phyloP scores from a whole-genome alignment of 2,888 invertebrate genomes.

The Nudaria mundana region DNA sequence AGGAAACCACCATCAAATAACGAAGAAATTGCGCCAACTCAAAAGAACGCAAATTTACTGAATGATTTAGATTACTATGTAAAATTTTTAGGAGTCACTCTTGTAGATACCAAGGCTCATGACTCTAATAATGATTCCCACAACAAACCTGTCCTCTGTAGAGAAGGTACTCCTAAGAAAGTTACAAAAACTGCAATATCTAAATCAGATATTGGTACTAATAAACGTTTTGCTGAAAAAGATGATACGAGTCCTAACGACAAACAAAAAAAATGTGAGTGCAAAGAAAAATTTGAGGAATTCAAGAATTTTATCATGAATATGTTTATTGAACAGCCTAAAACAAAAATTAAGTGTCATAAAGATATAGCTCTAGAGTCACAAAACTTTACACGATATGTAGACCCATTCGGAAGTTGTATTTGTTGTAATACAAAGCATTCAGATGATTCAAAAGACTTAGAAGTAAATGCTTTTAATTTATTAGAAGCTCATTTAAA shows the following conservation, averaged over 20 bases:
- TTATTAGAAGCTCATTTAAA: conserved; percentile 62
- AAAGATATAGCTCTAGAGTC: conserved; percentile 35
- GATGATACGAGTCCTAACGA: conserved; percentile 1
- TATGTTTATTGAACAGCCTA: conserved; percentile 21
- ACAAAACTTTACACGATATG: conserved; percentile 26
- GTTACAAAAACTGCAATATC: conserved; percentile 2
- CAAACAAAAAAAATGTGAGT: conserved; percentile 20
- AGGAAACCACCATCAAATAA: conserved; percentile 2
- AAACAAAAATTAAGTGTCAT: conserved; percentile 2
- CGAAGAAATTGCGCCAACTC: neutral
- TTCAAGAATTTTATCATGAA: conserved; percentile 26
- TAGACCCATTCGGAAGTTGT: conserved; percentile 36
- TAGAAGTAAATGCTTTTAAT: conserved; percentile 65
- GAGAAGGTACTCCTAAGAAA: neutral
- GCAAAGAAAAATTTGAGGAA: conserved; percentile 29
- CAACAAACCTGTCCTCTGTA: neutral
- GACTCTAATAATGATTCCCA: conserved; percentile 6
- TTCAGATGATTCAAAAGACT: conserved; percentile 45
- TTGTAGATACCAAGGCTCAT: conserved; percentile 37
- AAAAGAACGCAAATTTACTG: conserved; percentile 5
- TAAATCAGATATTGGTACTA: conserved; percentile 4
- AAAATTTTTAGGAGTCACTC: conserved; percentile 65
- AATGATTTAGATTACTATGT: conserved; percentile 48
- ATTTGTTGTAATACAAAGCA: conserved; percentile 48
- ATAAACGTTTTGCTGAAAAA: neutral